Evolutionary conservation across 2,797 vertebrate genomes (phyloP), one percentile per base, ranked within the genome.

Genomic region (Clamator glandarius): DNA sequence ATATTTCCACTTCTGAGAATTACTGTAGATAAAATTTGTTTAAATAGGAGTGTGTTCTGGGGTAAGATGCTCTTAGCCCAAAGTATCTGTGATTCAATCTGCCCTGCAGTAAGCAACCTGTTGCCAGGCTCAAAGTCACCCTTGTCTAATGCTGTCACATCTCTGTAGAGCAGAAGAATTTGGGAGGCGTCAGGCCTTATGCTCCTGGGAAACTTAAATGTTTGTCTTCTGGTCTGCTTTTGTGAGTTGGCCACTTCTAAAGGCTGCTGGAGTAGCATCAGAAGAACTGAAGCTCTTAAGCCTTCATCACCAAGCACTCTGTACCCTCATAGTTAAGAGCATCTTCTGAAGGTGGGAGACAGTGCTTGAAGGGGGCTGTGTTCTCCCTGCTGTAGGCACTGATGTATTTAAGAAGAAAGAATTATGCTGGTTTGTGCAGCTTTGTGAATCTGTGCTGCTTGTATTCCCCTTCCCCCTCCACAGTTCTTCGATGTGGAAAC

Each of bases 291-390:
- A 48, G 15, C 29, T 84, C 11, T 35, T 42, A 19, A 62, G 23
- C 55, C 39, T 62, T 79, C 0, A 1, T 39, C 1, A 3, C 11
- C 54, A 29, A 41, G 24, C 21, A 5, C 11, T 31, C 29, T 42
- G 9, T 48, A 35, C 11, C 16, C 15, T 78, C 5, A 3, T 12
- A 25, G 36, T 25, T 72, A 20, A 41, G 52, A 18, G 3, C 1
- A 8, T 78, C 24, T 41, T 61, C 20, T 51, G 75, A 70, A 46
- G 25, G 12, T 50, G 39, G 31, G 31, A 72, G 36, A 6, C 1
- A 1, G 19, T 41, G 16, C 24, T 4, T 6, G 5, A 48, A 41
- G 28, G 35, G 26, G 58, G 12, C 48, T 72, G 16, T 1, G 0
- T 83, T 61, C 23, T 17, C 51, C 1, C 1, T 58, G 59, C 9